A percentile compares a stretch with the other conserved stretches of the same genome.
These are phyloP conservation scores for Echiichthys vipera DNA, from an alignment of 2,797 vertebrate genomes.

Conservation along the genomic window DNA sequence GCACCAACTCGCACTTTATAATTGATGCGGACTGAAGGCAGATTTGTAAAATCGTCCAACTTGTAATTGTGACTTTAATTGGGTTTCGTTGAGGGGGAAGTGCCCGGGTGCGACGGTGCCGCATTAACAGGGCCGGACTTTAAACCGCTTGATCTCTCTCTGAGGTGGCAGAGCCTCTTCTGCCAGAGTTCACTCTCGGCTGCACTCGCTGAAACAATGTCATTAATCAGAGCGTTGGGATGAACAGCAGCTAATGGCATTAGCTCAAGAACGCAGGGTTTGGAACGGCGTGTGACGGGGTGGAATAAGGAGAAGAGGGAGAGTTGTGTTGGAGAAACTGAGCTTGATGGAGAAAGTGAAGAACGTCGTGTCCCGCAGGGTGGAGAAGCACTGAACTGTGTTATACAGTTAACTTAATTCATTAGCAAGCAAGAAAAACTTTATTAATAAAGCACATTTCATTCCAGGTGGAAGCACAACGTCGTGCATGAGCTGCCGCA, in stretches of 20 bases:
- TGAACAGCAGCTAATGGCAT: constrained; percentile 39
- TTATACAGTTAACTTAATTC: too few species aligned
- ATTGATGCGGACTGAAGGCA: constrained; percentile 26
- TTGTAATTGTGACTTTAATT: constrained; percentile 44
- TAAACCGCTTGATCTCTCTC: constrained; percentile 3
- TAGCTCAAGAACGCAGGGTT: constrained; percentile 10
- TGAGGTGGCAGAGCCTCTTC: neutral
- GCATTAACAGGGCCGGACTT: constrained; percentile 22
- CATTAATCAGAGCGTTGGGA: constrained; percentile 30
- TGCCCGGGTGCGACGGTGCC: neutral
- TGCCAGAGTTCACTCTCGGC: neutral
- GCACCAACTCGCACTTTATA: constrained; percentile 33
- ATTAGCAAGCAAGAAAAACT: too few species aligned
- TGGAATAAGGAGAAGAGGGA: neutral
- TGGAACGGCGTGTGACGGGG: constrained; percentile 6
- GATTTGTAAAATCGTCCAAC: constrained; percentile 29
- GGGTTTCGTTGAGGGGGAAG: constrained; percentile 32
- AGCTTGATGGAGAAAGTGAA: constrained; percentile 13
- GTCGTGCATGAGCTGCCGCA: too few species aligned
- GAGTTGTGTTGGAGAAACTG: neutral
- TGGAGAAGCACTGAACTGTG: neutral
- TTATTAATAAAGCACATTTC: too few species aligned
- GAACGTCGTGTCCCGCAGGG: neutral
- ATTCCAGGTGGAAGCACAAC: too few species aligned
- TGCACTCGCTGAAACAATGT: constrained; percentile 11